Evolutionary conservation across 2,797 vertebrate genomes (phyloP).

Genomic region (Chiloscyllium punctatum): DNA sequence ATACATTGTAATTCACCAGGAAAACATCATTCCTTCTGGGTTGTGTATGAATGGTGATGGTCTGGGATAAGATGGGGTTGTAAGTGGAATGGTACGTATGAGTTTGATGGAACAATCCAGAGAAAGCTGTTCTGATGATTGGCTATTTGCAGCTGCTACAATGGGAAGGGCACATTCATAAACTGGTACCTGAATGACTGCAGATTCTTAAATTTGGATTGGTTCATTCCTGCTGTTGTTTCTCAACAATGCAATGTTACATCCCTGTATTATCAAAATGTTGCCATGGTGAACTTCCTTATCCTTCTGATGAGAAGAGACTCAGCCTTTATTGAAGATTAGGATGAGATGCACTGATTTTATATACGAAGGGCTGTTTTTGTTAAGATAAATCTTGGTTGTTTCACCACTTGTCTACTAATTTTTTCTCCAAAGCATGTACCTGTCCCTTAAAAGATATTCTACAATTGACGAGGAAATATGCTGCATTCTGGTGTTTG

Average conservation of each 20-base stretch:
- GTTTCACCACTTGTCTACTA: neutral
- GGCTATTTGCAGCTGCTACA: neutral
- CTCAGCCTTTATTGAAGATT: no score
- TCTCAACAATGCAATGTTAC: neutral
- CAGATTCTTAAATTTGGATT: neutral
- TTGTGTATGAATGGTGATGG: neutral
- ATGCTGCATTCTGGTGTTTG: neutral
- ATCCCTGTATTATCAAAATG: neutral
- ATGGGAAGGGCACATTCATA: neutral
- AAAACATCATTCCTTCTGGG: neutral
- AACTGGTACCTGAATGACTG: neutral
- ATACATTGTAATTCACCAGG: neutral
- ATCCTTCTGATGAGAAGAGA: neutral
- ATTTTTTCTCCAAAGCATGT: neutral
- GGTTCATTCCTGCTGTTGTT: neutral
- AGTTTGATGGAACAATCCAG: neutral
- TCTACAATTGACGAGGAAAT: neutral
- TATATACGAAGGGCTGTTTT: conserved; percentile 22
- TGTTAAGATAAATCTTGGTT: neutral
- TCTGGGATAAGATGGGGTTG: neutral
- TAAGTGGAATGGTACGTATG: no score
- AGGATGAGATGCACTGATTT: neutral
- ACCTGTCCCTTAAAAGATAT: neutral
- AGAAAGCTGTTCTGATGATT: neutral
- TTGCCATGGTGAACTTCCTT: neutral